phyloP scores from a whole-genome alignment of 2,113 vertebrate genomes.

The Prietella phreatophila region DNA sequence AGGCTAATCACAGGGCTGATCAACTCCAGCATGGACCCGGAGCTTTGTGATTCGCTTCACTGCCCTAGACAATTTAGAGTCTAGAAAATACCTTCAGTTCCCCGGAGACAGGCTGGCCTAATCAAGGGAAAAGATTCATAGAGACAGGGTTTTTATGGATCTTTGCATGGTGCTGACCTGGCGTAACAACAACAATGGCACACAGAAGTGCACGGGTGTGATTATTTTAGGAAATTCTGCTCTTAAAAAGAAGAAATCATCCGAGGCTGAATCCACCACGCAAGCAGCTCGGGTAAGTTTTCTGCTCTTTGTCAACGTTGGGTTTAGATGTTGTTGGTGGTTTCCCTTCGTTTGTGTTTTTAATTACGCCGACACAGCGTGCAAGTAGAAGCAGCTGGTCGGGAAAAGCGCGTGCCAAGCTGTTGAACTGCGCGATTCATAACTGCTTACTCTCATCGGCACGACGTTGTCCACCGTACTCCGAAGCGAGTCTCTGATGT shows the following conservation, averaged over 20 bases:
- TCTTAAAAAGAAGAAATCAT: conserved; percentile 10
- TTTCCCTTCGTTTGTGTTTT: conserved; percentile 53
- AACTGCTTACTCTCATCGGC: conserved; percentile 6
- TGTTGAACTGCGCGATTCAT: background rate
- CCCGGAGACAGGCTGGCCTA: background rate
- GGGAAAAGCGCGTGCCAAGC: conserved; percentile 46
- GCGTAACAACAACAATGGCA: background rate
- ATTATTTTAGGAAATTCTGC: conserved; percentile 20
- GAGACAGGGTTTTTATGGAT: background rate
- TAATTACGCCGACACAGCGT: conserved; percentile 57
- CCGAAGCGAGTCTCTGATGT: conserved; percentile 20
- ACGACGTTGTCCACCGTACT: conserved; percentile 51
- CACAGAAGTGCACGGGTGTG: background rate
- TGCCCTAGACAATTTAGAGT: conserved; percentile 72
- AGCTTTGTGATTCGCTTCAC: conserved; percentile 66
- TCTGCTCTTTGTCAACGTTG: conserved; percentile 30
- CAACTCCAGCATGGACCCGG: conserved; percentile 63
- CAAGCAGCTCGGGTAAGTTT: background rate
- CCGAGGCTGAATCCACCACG: background rate
- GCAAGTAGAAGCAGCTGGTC: conserved; percentile 64
- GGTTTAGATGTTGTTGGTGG: conserved; percentile 22
- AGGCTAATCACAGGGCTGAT: conserved; percentile 72
- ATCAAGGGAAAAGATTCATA: conserved; percentile 12
- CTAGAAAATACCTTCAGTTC: conserved; percentile 12
- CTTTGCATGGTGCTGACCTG: background rate